phyloP scores from a whole-genome alignment of 2,113 vertebrate species.

The Tragelaphus buxtoni region DNA sequence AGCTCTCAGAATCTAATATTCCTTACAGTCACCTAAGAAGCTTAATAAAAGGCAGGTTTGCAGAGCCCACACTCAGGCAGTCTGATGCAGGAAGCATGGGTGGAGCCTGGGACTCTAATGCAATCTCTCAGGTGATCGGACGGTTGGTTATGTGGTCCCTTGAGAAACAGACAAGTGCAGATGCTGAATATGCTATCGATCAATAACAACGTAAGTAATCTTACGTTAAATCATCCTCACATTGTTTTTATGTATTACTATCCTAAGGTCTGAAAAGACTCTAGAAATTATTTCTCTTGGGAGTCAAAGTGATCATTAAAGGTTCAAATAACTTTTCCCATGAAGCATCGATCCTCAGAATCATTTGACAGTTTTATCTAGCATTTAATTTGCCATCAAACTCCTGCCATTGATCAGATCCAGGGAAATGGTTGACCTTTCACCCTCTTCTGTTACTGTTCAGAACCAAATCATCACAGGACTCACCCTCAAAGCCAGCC shows the following conservation, averaged over 20 bases:
- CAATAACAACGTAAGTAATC: background rate
- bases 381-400: constrained; percentile 70
- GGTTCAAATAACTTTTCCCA: constrained; percentile 25
- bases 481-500: background rate
- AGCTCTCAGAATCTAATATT: background rate
- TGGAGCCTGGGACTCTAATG: background rate
- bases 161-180: background rate
- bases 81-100: background rate
- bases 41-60: background rate
- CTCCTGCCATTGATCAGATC: constrained; percentile 51
- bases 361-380: constrained; percentile 53
- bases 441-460: constrained; percentile 19
- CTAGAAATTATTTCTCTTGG: constrained; percentile 26
- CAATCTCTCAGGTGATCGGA: background rate
- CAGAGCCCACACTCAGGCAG: background rate
- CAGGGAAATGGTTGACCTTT: constrained; percentile 55
- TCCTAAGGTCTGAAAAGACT: background rate
- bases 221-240: background rate
- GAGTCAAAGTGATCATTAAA: constrained; percentile 3
- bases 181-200: background rate
- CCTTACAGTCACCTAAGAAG: too few relatives aligned
- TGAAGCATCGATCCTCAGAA: constrained; percentile 61
- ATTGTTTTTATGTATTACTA: background rate
- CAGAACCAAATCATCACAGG: background rate
- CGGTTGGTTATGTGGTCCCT: background rate